phyloP scores from a whole-genome alignment of 2,888 invertebrate species.

The Leucophenga maculata region DNA sequence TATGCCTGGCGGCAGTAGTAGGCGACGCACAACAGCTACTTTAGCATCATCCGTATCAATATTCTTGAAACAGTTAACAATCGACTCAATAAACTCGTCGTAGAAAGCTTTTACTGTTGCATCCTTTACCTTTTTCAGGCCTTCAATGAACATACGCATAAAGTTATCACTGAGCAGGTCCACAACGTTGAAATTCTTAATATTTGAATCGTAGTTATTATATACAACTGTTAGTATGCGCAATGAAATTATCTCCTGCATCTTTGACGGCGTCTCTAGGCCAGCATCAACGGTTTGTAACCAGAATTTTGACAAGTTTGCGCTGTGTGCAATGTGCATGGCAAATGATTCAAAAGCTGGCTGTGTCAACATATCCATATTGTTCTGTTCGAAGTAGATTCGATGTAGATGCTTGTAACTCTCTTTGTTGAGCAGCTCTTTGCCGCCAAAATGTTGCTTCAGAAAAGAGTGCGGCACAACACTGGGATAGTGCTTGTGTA shows the following conservation, averaged over 20 bases:
- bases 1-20: slow-evolving; percentile 80
- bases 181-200: slow-evolving; percentile 73
- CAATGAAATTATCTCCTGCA: slow-evolving; percentile 76
- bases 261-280: slow-evolving; percentile 74
- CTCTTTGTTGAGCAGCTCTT: slow-evolving; percentile 76
- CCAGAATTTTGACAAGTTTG: slow-evolving; percentile 76
- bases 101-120: slow-evolving; percentile 71
- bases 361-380: slow-evolving; percentile 74
- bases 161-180: slow-evolving; percentile 78
- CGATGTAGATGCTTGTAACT: slow-evolving; percentile 75
- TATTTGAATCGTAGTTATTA: slow-evolving; percentile 33
- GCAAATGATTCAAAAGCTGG: slow-evolving; percentile 79
- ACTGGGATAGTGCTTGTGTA: slow-evolving; percentile 72
- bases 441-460: slow-evolving; percentile 75
- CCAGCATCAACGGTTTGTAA: slow-evolving; percentile 73
- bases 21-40: slow-evolving; percentile 76
- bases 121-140: slow-evolving; percentile 74
- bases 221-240: slow-evolving; percentile 77
- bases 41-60: slow-evolving; percentile 75
- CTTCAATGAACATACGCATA: slow-evolving; percentile 77
- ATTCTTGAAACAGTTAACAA: slow-evolving; percentile 74
- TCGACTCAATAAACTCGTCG: slow-evolving; percentile 71
- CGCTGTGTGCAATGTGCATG: slow-evolving; percentile 74
- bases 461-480: slow-evolving; percentile 75
- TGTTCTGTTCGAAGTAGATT: slow-evolving; percentile 76